Base-by-base conservation (phyloP, 2,113 vertebrate species). In the Turdus rufiventris region DNA sequence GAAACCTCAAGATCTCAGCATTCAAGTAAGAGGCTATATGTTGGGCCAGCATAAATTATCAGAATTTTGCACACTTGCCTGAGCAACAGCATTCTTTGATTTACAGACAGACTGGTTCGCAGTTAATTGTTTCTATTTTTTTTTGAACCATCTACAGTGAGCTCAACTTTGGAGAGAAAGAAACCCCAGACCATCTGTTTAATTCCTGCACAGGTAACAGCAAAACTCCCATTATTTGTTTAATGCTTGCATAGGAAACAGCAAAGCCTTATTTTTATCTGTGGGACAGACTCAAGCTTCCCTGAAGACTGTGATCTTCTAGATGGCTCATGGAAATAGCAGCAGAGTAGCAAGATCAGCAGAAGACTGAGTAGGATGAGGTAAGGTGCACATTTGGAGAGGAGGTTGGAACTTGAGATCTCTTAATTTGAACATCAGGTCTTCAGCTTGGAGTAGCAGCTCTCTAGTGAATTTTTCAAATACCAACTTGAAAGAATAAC, bases 41-140 rank as follows among this genome's bases (percentile, higher is more conserved):
- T 7, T 82, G 34, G 54, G 85, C 78, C 87, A 88, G 88, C 67
- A 77, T 71, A 95, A 91, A 90, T 72, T 58, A 95, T 31, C 57
- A 82, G 42, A 93, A 89, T 73, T 89, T 83, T 38, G 83, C 67
- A 74, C 94, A 56, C 73, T 91, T 93, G 93, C 63, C 93, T 88
- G 74, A 90, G 77, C 89, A 94, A 77, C 67, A 77, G 36, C 33
- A 48, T 40, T 62, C 74, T 87, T 74, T 85, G 77, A 94, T 79
- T 91, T 50, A 70, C 82, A 62, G 66, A 89, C 18, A 82, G 72
- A 81, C 68, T 71, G 28, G 60, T 50, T 92, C 86, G 74, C 21
- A 67, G 48, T 53, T 83, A 87, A 68, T 34, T 40, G 51, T 28
- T 61, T 10, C 18, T n/a, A 5, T 8, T 88, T 73, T 54, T 75